Evolutionary conservation across 1,140 invertebrate species (phyloP).

Genomic region (Euglossa dilemma): DNA sequence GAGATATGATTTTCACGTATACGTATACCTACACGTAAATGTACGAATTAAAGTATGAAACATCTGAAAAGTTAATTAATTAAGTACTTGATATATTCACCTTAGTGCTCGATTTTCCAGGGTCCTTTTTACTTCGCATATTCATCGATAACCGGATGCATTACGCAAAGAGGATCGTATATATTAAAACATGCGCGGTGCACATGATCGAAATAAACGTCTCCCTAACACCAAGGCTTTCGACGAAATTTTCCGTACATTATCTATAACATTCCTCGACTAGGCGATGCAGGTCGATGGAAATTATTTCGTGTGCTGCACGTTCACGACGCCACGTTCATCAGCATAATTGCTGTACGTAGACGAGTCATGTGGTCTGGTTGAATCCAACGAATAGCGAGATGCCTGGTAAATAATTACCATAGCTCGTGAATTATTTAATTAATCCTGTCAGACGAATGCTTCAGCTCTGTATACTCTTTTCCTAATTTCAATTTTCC

Average conservation of each 20-base stretch:
- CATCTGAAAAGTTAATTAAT: too few relatives aligned
- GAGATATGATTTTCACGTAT: too few relatives aligned
- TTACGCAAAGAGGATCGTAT: too few relatives aligned
- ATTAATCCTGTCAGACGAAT: background rate
- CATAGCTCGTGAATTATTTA: conserved; percentile 33
- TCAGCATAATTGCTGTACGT: conserved; percentile 5
- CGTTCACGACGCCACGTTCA: background rate
- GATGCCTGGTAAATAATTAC: conserved; percentile 26
- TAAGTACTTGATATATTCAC: too few relatives aligned
- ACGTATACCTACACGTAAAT: too few relatives aligned
- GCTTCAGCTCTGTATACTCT: background rate
- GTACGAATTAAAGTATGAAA: too few relatives aligned
- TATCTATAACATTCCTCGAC: background rate
- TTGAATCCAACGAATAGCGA: background rate
- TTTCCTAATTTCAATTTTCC: too few relatives aligned
- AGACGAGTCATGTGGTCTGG: background rate
- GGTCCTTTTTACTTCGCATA: too few relatives aligned
- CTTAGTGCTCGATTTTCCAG: too few relatives aligned
- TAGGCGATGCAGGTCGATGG: background rate
- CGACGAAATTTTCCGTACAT: background rate
- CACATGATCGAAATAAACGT: background rate
- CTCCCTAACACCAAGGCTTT: background rate
- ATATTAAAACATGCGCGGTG: too few relatives aligned
- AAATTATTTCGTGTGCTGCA: conserved; percentile 4
- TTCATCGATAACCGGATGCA: too few relatives aligned